Conservation (phyloP, 2,797 vertebrate species). For the Lagorchestes hirsutus region DNA sequence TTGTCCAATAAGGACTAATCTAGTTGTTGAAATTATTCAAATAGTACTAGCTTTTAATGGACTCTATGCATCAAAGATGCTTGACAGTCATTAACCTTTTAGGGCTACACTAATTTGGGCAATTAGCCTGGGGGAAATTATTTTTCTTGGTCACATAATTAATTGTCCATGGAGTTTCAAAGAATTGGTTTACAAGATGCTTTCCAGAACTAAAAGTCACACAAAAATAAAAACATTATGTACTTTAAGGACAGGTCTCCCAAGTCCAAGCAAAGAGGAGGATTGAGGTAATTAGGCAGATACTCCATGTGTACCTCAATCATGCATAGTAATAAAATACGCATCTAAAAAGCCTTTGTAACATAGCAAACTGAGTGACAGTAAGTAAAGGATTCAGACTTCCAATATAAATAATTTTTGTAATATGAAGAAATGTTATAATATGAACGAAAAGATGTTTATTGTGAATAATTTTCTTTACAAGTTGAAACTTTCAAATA, state of each 20-base stretch:
- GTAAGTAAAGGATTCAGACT: not conserved
- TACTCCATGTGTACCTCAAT: not conserved
- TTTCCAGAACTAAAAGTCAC: slow-evolving; percentile 67
- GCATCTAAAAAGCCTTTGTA: not conserved
- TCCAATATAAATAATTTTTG: not conserved
- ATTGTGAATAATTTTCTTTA: not conserved
- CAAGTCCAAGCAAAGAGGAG: not conserved
- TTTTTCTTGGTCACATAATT: slow-evolving; percentile 74
- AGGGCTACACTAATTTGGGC: slow-evolving; percentile 77
- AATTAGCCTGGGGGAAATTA: slow-evolving; percentile 80
- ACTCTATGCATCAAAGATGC: slow-evolving; percentile 71
- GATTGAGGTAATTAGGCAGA: not conserved
- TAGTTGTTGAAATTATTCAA: slow-evolving; percentile 76
- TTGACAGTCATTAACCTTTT: slow-evolving; percentile 80
- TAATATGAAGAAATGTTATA: not conserved
- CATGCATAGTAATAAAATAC: not conserved
- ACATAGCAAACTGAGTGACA: not conserved
- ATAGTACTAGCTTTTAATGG: slow-evolving; percentile 70
- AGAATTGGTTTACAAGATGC: slow-evolving; percentile 50
- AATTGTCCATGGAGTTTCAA: slow-evolving; percentile 64
- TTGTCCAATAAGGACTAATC: slow-evolving; percentile 54
- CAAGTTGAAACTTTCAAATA: slow-evolving; percentile 34
- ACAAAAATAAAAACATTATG: slow-evolving; percentile 20
- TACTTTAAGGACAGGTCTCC: slow-evolving; percentile 57
- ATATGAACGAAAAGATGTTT: not conserved